Evolutionary conservation across 2,888 invertebrate genomes (phyloP), one percentile per base, ranked within the genome.

Genomic region (Cephus pulcher): DNA sequence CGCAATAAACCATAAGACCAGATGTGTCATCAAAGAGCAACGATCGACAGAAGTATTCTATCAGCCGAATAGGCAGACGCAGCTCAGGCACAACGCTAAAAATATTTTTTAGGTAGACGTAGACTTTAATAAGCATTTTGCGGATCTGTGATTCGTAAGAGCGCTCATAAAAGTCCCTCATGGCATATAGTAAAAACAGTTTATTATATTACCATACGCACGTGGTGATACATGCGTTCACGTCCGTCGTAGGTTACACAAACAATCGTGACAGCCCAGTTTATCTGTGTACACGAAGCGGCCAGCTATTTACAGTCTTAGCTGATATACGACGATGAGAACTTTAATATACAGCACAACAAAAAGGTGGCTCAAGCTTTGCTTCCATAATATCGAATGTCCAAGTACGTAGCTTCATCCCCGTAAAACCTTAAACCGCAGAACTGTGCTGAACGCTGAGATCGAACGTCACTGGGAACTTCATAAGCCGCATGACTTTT

Each of bases 161-260:
- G 70, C 11, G 70, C 70, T 11, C 70, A 33, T 70, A 70, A 70
- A 70, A 70, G 30, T 70, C 30, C 74, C 71, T 68, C 32, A 68
- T 75, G 75, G 69, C 56, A 79, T 81, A 74, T 40, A 78, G 75
- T 75, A 81, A 71, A 81, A 81, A 81, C 78, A 79, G 75, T 80
- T 81, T 81, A 81, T 81, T 81, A 76, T 33, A 35, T 35, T 74
- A 35, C 6, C 33, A 74, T 34, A 74, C 33, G 35, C 74, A 33
- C 70, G 70, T 70, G 35, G n/a, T 35, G 12, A n/a, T 74, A 34
- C 35, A 33, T 34, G 33, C 34, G n/a, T 12, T 30, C 74, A 74
- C 33, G 74, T 34, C 32, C 74, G 33, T 74, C n/a, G 74, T 74
- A 78, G 73, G 69, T 75, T 79, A 77, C 74, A 80, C 71, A 79